phyloP scores from a whole-genome alignment of 2,888 invertebrate species.

The Morpho helenor region DNA sequence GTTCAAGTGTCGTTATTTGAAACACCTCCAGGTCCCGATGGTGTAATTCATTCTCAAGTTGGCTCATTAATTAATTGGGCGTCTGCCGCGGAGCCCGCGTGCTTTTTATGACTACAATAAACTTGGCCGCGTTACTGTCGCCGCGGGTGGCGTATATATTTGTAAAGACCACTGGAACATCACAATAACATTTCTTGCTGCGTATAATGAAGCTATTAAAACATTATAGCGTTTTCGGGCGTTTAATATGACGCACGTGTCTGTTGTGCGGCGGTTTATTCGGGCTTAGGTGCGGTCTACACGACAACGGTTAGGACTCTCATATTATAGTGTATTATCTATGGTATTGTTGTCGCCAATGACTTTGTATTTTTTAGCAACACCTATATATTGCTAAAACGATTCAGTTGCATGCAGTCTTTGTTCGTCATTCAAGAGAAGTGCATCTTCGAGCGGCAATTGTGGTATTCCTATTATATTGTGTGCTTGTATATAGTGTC shows the following conservation, averaged over 20 bases:
- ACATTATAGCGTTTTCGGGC: conserved; percentile 21
- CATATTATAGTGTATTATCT: background rate
- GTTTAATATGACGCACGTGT: conserved; percentile 22
- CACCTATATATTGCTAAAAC: no score
- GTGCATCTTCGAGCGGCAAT: no score
- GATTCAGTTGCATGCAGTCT: no score
- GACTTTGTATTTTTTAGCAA: no score
- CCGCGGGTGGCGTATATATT: conserved; percentile 50
- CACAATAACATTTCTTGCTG: conserved; percentile 27
- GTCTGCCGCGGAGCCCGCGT: conserved; percentile 53
- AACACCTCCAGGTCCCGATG: conserved; percentile 52
- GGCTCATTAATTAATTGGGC: conserved; percentile 71
- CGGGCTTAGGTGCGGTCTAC: background rate
- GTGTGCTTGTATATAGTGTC: no score
- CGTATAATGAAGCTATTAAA: conserved; percentile 30
- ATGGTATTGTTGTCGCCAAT: background rate
- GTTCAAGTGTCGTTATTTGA: conserved; percentile 43
- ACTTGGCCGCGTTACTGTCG: conserved; percentile 46
- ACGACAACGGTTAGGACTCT: background rate
- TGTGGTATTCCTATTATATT: no score
- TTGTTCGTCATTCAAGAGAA: no score
- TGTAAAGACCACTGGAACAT: conserved; percentile 31
- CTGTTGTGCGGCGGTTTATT: background rate
- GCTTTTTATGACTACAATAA: conserved; percentile 66
- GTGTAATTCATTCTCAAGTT: conserved; percentile 64